Conservation (phyloP, 2,797 vertebrate genomes). For the Acipenser transmontanus region DNA sequence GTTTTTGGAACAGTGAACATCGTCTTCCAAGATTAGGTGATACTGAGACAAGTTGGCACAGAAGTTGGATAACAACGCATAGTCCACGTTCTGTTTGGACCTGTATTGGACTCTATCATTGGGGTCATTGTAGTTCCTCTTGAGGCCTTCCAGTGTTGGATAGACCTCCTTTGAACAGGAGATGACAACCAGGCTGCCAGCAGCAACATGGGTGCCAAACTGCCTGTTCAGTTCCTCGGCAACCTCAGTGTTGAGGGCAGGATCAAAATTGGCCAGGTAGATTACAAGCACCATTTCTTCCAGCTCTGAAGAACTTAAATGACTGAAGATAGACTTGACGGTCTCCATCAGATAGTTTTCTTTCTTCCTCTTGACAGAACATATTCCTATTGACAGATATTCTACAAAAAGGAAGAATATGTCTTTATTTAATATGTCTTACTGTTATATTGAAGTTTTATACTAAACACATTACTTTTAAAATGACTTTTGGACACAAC, state of each 20-base stretch:
- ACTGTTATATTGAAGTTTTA: not conserved
- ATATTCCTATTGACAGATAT: slow-evolving; percentile 30
- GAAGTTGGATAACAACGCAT: slow-evolving; percentile 19
- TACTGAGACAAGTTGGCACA: slow-evolving; percentile 12
- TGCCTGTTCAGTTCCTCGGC: slow-evolving; percentile 7
- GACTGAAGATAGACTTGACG: slow-evolving; percentile 26
- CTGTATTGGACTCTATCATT: not conserved
- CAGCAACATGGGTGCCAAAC: slow-evolving; percentile 6
- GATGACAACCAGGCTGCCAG: slow-evolving; percentile 14
- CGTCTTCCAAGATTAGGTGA: slow-evolving; percentile 12
- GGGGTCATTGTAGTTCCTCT: slow-evolving; percentile 1
- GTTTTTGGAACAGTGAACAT: slow-evolving; percentile 3
- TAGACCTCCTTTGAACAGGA: slow-evolving; percentile 9
- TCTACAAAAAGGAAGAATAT: slow-evolving; percentile 15
- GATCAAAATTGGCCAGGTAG: slow-evolving; percentile 24
- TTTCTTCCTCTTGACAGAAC: slow-evolving; percentile 20
- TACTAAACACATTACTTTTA: not conserved
- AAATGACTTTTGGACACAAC: not conserved
- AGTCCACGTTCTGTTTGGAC: slow-evolving; percentile 23
- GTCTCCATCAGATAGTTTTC: slow-evolving; percentile 23
- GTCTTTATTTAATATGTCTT: not conserved
- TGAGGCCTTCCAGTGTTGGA: slow-evolving; percentile 1
- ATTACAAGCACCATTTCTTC: slow-evolving; percentile 20
- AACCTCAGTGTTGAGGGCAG: slow-evolving; percentile 14
- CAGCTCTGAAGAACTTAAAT: slow-evolving; percentile 19